Base-by-base conservation (phyloP, 2,113 vertebrate genomes). In the Tauraco erythrolophus region DNA sequence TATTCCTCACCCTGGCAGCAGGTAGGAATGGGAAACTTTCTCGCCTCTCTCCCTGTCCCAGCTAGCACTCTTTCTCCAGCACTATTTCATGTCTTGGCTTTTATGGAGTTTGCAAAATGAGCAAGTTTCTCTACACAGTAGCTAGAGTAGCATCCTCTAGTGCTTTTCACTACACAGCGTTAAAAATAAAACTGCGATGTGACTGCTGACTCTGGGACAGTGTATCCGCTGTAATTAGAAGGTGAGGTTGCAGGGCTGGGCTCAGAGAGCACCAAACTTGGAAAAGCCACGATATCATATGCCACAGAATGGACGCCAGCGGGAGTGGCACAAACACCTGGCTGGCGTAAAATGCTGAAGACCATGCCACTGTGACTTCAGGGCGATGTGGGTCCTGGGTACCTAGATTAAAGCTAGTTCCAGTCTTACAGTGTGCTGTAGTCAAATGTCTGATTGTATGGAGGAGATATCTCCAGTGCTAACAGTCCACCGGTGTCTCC, bases 1-100 rank as follows among this genome's bases (percentile, higher is more conserved):
- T 99, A 99, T 76, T 97, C 99, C 1, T 99, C 99, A 2, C 99
- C 99, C 23, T 99, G 99, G 99, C 99, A 99, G 94, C 99, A 99
- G 99, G 99, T 99, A 97, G 50, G 96, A 45, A 3, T 2, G 8
- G 46, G 57, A n/a, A 53, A 6, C 19, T 69, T 64, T 57, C 53
- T 80, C 8, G 0, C 28, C 37, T 64, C 33, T 77, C 41, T 64
- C 25, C 33, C 18, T 65, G 9, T 45, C 43, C 30, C 8, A 0
- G 15, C 56, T 25, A 14, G 21, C 19, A 11, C 41, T 14, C 39
- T 21, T 17, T 46, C 54, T 64, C 64, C 57, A 72, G 48, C 43
- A 31, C 11, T 41, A 8, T 45, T 60, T 70, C 54, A 30, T 30
- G 7, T 33, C 66, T 65, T 65, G 56, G 16, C 33, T 83, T 84